These are phyloP conservation scores for Arrhopalites spinosus DNA, from an alignment of 2,888 invertebrate species.

Conservation along the genomic window DNA sequence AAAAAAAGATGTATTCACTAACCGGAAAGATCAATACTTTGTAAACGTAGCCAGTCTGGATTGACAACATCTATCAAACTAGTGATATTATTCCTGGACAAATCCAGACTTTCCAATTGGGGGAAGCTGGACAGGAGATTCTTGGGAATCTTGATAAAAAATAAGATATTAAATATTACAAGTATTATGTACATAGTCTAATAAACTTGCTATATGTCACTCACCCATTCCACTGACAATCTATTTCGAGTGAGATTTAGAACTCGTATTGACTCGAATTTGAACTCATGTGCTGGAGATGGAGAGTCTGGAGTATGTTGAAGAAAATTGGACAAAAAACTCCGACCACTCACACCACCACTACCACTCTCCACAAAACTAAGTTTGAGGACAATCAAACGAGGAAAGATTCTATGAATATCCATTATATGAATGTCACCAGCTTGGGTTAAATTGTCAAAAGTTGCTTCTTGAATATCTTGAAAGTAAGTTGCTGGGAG, in stretches of 20 bases:
- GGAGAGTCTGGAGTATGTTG: background rate
- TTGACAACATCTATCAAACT: background rate
- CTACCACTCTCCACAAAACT: constrained; percentile 2
- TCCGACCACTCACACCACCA: background rate
- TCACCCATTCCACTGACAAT: background rate
- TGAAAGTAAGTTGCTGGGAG: background rate
- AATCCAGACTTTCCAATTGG: background rate
- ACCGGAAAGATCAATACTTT: constrained; percentile 1
- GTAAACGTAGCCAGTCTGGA: background rate
- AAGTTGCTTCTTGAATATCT: background rate
- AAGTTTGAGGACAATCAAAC: background rate
- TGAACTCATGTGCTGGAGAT: background rate
- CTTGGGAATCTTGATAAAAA: too few relatives aligned
- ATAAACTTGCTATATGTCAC: too few relatives aligned
- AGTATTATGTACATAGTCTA: too few relatives aligned
- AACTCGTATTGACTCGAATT: constrained; percentile 1
- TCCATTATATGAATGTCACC: background rate
- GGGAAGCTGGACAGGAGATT: background rate
- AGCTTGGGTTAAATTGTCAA: constrained; percentile 1
- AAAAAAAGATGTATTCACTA: too few relatives aligned
- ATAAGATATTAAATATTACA: too few relatives aligned
- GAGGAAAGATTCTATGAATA: background rate
- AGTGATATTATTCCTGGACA: constrained; percentile 7
- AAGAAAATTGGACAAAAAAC: background rate
- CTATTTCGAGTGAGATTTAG: constrained; percentile 10